Conservation (phyloP, 1,140 invertebrate species). For the Leptinotarsa defecta region DNA sequence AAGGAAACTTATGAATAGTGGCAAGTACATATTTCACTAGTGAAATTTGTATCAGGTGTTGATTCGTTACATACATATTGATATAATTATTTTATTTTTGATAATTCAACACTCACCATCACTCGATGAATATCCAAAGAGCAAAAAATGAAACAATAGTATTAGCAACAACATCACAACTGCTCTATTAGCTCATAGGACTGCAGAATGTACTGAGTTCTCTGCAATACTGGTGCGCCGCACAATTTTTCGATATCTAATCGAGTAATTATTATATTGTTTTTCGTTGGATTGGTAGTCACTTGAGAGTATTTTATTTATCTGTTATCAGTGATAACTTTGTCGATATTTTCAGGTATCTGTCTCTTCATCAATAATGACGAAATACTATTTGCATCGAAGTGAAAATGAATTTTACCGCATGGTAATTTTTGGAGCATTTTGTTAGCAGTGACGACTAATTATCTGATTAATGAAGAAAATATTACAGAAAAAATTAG, state of each 20-base stretch:
- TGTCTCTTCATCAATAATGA: too few relatives aligned
- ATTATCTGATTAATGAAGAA: too few relatives aligned
- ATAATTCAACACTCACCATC: background rate
- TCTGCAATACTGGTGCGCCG: background rate
- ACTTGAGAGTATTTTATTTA: slow-evolving; percentile 2
- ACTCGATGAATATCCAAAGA: background rate
- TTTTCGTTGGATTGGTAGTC: background rate
- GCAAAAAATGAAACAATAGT: slow-evolving; percentile 8
- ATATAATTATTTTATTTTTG: background rate
- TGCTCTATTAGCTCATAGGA: background rate
- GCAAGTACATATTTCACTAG: background rate
- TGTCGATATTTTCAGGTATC: background rate
- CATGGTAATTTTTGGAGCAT: too few relatives aligned
- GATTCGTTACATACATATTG: background rate
- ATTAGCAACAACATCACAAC: background rate
- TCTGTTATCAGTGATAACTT: background rate
- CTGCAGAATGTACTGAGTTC: background rate
- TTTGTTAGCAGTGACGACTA: too few relatives aligned
- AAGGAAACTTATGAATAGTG: background rate
- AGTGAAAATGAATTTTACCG: too few relatives aligned
- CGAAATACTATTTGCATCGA: too few relatives aligned
- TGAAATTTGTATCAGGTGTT: background rate
- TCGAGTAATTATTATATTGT: background rate
- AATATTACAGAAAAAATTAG: too few relatives aligned
- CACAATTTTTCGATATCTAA: slow-evolving; percentile 1